A percentile compares a stretch with the other conserved stretches of the same genome.
Conservation (phyloP, 2,113 vertebrate genomes). For the Myodes glareolus region DNA sequence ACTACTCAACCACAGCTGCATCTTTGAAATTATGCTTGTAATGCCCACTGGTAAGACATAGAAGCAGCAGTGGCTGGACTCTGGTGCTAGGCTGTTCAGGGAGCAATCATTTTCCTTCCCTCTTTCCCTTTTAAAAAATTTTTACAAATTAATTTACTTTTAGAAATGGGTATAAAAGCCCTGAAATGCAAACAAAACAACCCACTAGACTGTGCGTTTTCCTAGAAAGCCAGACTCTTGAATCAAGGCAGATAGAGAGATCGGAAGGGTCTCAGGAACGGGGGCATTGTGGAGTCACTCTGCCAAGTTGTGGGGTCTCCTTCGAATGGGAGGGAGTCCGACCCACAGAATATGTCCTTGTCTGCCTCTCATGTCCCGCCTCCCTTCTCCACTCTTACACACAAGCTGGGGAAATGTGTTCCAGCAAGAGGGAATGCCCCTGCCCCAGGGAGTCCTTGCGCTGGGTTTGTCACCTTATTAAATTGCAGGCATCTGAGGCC, state of each 20-base stretch:
- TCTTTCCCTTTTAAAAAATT: not conserved
- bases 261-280: not conserved
- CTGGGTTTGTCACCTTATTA: not conserved
- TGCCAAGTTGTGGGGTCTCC: not conserved
- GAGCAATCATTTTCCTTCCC: accelerated
- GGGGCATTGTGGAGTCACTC: not conserved
- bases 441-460: not conserved
- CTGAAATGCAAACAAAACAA: not conserved
- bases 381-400: not conserved
- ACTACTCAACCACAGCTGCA: accelerated
- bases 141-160: not conserved
- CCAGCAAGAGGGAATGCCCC: not conserved
- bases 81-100: accelerated
- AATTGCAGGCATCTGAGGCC: not conserved
- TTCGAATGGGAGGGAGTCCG: not conserved
- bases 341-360: not conserved
- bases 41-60: accelerated
- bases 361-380: not conserved
- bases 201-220: accelerated
- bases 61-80: too few relatives aligned
- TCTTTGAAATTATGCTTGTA: accelerated
- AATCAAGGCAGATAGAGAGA: not conserved
- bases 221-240: not conserved
- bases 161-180: not conserved
- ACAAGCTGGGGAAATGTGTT: not conserved